These are phyloP conservation scores for Distichodus sexfasciatus DNA, from an alignment of 2,797 vertebrate species.

Conservation along the genomic window DNA sequence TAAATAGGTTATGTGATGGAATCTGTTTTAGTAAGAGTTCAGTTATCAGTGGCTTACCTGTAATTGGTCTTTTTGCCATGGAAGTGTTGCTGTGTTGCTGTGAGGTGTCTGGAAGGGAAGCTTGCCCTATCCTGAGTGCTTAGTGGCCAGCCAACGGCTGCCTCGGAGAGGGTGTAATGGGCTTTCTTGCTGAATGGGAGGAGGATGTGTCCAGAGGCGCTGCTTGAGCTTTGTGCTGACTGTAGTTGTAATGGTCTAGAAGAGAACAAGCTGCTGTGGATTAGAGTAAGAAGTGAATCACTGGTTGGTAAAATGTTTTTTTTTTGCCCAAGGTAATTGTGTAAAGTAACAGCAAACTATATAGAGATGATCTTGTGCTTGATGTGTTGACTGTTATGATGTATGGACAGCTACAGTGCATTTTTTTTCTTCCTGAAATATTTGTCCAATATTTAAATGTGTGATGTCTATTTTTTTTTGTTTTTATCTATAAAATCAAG, in stretches of 20 bases:
- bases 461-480: too few species aligned
- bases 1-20: neutral
- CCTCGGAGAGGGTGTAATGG: neutral
- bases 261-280: neutral
- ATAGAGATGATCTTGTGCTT: too few species aligned
- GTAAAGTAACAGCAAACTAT: too few species aligned
- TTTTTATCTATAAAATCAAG: too few species aligned
- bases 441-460: too few species aligned
- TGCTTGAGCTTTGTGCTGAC: neutral
- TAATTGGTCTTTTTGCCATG: neutral
- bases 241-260: neutral
- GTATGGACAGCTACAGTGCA: too few species aligned
- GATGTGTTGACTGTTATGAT: too few species aligned
- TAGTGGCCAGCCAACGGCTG: neutral
- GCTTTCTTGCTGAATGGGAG: neutral
- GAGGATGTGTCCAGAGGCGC: neutral
- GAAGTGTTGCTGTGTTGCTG: too few species aligned
- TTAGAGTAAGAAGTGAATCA: neutral
- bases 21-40: neutral
- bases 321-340: too few species aligned
- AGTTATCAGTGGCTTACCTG: neutral
- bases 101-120: neutral
- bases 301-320: too few species aligned
- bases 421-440: too few species aligned
- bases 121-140: neutral